A percentile compares a stretch with the other conserved stretches of the same genome.
Conservation (phyloP, 2,797 vertebrate species). For the Pantherophis vulpinus region DNA sequence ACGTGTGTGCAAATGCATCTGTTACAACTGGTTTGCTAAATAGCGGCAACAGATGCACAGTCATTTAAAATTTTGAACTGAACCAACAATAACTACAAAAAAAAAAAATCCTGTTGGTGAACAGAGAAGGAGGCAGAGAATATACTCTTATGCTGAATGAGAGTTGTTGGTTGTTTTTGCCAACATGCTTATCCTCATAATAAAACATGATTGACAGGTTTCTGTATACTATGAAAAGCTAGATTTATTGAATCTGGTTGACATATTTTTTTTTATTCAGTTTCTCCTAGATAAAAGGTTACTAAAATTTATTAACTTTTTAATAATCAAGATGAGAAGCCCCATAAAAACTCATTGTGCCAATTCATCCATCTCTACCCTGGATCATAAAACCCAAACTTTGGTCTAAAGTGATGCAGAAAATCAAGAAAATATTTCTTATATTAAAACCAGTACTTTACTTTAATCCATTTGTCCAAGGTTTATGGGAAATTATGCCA, state of each 20-base stretch:
- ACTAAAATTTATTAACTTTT: neutral
- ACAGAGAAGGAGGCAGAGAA: neutral
- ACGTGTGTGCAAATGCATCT: neutral
- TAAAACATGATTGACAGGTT: neutral
- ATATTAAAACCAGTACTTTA: neutral
- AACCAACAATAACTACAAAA: neutral
- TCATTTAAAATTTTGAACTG: neutral
- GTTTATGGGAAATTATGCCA: neutral
- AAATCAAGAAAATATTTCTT: neutral
- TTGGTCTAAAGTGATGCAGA: neutral
- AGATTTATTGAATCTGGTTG: neutral
- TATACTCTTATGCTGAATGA: neutral
- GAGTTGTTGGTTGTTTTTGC: neutral
- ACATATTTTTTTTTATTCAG: neutral
- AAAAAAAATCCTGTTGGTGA: neutral
- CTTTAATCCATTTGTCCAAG: neutral
- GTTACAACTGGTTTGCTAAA: neutral
- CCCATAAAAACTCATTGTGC: neutral
- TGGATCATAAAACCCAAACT: neutral
- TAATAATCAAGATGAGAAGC: neutral
- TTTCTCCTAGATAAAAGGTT: neutral
- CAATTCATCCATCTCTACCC: neutral
- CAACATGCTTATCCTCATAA: neutral
- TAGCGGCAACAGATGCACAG: neutral
- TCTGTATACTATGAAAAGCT: neutral